Conservation (phyloP, 2,113 vertebrate species). For the Dicrurus megarhynchus region DNA sequence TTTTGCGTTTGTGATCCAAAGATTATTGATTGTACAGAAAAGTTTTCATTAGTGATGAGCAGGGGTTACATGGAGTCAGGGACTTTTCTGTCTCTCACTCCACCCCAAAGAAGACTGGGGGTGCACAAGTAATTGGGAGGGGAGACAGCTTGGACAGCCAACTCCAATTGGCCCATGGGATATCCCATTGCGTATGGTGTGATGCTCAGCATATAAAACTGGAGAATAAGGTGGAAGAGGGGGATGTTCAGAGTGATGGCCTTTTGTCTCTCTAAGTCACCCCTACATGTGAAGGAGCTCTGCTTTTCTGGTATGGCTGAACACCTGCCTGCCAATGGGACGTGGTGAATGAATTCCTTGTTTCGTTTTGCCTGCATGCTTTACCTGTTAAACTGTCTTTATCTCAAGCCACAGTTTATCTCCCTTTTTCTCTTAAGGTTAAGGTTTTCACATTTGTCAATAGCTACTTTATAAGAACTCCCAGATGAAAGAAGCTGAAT, state of each 20-base stretch:
- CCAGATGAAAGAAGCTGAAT: background rate
- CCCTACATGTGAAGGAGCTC: background rate
- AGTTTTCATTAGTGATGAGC: background rate
- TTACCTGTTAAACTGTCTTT: background rate
- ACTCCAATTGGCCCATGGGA: background rate
- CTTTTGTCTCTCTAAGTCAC: background rate
- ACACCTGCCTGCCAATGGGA: background rate
- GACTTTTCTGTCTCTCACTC: background rate
- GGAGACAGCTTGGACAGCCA: background rate
- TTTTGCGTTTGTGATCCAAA: background rate
- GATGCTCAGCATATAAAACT: background rate
- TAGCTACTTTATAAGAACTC: background rate
- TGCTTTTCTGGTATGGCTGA: background rate
- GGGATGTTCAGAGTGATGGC: fast-evolving
- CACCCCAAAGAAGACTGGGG: background rate
- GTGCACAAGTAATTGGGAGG: background rate
- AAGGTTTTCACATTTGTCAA: background rate
- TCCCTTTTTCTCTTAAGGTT: background rate
- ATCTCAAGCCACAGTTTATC: background rate
- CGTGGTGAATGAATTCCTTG: background rate
- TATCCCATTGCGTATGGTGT: background rate
- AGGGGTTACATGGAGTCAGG: background rate
- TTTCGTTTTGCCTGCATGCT: background rate
- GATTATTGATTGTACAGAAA: background rate
- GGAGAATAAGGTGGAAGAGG: background rate